Evolutionary conservation across 2,113 vertebrate genomes (phyloP).

Genomic region (Saguinus imperator): DNA sequence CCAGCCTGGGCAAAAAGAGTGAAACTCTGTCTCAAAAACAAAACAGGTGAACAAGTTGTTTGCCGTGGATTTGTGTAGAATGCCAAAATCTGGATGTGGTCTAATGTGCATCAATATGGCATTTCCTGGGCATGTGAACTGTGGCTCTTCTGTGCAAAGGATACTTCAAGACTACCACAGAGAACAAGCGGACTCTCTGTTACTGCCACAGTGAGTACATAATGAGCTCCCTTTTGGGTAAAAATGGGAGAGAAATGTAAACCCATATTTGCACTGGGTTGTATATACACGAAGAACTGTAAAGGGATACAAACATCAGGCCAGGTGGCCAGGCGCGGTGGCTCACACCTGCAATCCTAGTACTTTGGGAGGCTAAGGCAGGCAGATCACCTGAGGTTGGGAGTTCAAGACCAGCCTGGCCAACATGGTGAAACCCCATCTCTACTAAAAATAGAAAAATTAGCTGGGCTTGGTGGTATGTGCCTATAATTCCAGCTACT

Average conservation of each 20-base stretch:
- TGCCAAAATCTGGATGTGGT: not conserved
- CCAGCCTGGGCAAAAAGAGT: too few species aligned
- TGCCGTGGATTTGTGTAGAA: not conserved
- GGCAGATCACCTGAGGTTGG: too few species aligned
- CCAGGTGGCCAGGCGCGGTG: too few species aligned
- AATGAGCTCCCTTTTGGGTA: not conserved
- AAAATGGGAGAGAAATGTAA: not conserved
- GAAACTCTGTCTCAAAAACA: too few species aligned
- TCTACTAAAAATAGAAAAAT: too few species aligned
- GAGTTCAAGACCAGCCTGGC: too few species aligned
- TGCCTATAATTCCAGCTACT: too few species aligned
- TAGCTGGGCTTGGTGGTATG: too few species aligned
- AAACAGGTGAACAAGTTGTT: fast-evolving
- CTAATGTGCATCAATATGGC: not conserved
- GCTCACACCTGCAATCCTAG: too few species aligned
- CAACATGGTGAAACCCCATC: too few species aligned
- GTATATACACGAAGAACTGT: not conserved
- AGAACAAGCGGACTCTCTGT: not conserved
- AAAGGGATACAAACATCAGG: not conserved
- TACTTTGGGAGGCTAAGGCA: too few species aligned
- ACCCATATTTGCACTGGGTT: fast-evolving
- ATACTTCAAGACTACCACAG: fast-evolving
- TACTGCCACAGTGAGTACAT: not conserved
- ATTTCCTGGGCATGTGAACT: not conserved
- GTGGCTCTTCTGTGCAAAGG: not conserved